Evolutionary conservation across 2,113 vertebrate species (phyloP).

Genomic region (Aviceda subcristata): DNA sequence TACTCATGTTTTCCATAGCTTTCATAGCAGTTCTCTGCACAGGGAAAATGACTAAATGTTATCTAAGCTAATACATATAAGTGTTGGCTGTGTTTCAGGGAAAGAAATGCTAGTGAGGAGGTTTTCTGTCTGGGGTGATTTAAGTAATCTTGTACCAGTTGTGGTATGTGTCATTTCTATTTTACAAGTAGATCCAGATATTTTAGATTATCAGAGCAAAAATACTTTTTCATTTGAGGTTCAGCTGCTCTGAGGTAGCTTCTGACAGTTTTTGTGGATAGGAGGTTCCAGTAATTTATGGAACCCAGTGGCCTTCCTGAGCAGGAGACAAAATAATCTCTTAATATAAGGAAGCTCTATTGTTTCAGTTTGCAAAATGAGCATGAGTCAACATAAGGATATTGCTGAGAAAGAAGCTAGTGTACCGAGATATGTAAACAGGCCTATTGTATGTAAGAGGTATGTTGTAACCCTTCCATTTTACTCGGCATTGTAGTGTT

Average conservation of each 20-base stretch:
- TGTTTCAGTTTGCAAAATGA: constrained; percentile 28
- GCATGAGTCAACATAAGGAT: not conserved
- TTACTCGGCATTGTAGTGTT: not conserved
- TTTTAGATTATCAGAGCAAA: not conserved
- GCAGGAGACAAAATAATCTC: constrained; percentile 1
- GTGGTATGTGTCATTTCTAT: not conserved
- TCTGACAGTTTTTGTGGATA: not conserved
- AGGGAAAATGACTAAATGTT: constrained; percentile 17
- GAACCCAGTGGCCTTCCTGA: not conserved
- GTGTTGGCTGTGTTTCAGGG: constrained; percentile 33
- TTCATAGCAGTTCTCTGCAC: not conserved
- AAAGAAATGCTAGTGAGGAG: not conserved
- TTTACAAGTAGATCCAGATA: constrained; percentile 2
- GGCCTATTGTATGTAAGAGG: not conserved
- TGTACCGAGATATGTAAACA: not conserved
- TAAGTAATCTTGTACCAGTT: constrained; percentile 2
- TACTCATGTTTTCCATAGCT: constrained; percentile 22
- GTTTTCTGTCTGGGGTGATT: constrained; percentile 7
- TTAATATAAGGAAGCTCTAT: constrained; percentile 14
- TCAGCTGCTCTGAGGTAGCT: not conserved
- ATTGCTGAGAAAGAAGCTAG: not conserved
- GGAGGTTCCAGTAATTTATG: constrained; percentile 11
- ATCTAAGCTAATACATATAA: not conserved
- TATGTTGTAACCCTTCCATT: constrained; percentile 6
- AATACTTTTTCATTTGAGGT: not conserved